Evolutionary conservation across 2,888 invertebrate genomes (phyloP).

Genomic region (Microctonus brassicae): DNA sequence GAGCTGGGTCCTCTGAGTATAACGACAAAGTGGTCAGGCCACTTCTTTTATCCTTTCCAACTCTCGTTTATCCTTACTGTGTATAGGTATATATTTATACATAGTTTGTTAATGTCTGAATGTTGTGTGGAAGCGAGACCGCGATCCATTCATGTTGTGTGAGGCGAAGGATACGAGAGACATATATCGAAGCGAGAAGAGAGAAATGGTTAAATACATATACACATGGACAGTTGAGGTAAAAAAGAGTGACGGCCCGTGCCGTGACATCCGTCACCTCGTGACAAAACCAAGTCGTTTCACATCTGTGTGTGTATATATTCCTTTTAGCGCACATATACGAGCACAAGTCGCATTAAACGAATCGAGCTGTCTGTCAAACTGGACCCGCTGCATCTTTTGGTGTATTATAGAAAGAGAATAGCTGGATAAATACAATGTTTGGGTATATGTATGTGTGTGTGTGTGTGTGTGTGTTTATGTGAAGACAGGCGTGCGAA

Average conservation of each 20-base stretch:
- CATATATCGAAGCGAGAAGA: conserved; percentile 29
- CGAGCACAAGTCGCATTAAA: conserved; percentile 36
- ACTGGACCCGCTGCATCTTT: conserved; percentile 30
- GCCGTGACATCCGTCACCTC: conserved; percentile 53
- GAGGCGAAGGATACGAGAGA: conserved; percentile 20
- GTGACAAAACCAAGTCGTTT: conserved; percentile 49
- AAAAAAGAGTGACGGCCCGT: conserved; percentile 54
- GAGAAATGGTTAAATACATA: background rate
- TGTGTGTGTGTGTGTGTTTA: too few relatives aligned
- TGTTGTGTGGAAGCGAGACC: background rate
- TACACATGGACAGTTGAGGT: conserved; percentile 24
- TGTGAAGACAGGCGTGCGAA: conserved; percentile 17
- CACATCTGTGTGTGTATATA: background rate
- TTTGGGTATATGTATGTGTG: too few relatives aligned
- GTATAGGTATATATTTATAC: background rate
- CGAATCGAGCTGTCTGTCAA: conserved; percentile 53
- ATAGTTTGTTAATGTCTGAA: background rate
- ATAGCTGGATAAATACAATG: background rate
- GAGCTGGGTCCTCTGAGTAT: conserved; percentile 31
- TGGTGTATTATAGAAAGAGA: conserved; percentile 21
- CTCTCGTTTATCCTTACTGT: conserved; percentile 1
- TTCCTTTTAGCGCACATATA: background rate
- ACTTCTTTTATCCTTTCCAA: conserved; percentile 50
- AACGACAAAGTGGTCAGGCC: conserved; percentile 66
- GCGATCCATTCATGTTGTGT: background rate